These are phyloP conservation scores for Chrysodeixis includens DNA, from an alignment of 2,888 invertebrate species.

Conservation along the genomic window DNA sequence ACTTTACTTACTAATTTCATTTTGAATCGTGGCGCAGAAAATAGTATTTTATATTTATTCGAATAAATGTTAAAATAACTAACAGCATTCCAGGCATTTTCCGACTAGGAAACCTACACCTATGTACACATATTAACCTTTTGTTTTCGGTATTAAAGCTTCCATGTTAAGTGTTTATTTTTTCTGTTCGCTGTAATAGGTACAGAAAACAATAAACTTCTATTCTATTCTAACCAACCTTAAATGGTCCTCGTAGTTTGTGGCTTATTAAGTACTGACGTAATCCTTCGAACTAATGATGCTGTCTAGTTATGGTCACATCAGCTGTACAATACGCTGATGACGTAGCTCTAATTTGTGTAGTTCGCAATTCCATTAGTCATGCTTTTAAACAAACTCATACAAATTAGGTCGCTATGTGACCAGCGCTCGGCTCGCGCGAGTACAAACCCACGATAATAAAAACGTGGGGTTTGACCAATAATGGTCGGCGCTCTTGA, in stretches of 20 bases:
- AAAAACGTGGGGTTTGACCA: slow-evolving; percentile 23
- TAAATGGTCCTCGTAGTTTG: background rate
- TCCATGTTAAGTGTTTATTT: too few relatives aligned
- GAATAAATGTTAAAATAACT: background rate
- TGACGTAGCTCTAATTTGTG: slow-evolving; percentile 45
- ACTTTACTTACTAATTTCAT: too few relatives aligned
- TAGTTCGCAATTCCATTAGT: slow-evolving; percentile 47
- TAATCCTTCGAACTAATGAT: slow-evolving; percentile 18
- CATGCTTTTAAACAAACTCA: slow-evolving; percentile 35
- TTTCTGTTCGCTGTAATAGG: too few relatives aligned
- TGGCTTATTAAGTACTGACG: slow-evolving; percentile 28
- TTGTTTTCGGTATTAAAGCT: too few relatives aligned
- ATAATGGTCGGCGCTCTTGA: slow-evolving; percentile 27
- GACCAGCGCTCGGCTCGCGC: slow-evolving; percentile 7
- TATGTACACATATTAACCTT: too few relatives aligned
- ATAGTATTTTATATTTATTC: too few relatives aligned
- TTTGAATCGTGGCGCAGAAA: too few relatives aligned
- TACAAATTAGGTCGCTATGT: slow-evolving; percentile 37
- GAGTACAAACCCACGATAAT: slow-evolving; percentile 32
- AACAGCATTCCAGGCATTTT: background rate
- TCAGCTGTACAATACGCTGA: slow-evolving; percentile 26
- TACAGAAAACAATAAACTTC: too few relatives aligned
- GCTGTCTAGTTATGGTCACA: slow-evolving; percentile 39
- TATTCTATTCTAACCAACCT: too few relatives aligned
- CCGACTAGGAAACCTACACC: background rate